Percentiles rank a stretch among this genome's conserved stretches.
phyloP scores from a whole-genome alignment of 2,888 invertebrate species.

The Schizaphis graminum region DNA sequence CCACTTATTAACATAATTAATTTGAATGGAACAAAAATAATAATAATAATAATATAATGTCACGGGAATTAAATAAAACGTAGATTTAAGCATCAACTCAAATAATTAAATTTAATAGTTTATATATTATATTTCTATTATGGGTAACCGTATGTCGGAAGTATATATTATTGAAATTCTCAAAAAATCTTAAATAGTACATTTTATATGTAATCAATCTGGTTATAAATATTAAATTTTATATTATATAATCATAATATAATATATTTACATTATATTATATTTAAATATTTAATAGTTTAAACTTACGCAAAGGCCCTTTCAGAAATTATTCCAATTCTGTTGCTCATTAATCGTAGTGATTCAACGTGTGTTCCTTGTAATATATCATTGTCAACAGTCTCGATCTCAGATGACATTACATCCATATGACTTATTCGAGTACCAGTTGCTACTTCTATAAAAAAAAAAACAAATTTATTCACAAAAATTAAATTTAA shows the following conservation, averaged over 20 bases:
- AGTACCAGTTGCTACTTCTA: slow-evolving; percentile 82
- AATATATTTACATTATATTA: background rate
- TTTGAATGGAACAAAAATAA: no score
- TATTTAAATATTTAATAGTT: background rate
- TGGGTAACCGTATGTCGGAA: no score
- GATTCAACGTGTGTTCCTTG: slow-evolving; percentile 84
- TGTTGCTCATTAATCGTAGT: slow-evolving; percentile 86
- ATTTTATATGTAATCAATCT: background rate
- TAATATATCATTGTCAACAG: slow-evolving; percentile 84
- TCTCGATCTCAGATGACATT: slow-evolving; percentile 84
- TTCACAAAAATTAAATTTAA: background rate
- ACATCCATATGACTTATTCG: slow-evolving; percentile 87
- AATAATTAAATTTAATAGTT: no score
- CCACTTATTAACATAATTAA: no score
- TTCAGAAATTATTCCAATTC: slow-evolving; percentile 83
- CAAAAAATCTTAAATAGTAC: background rate
- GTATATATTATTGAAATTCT: no score
- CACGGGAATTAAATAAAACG: no score
- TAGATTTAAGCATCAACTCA: no score
- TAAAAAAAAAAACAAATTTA: slow-evolving; percentile 71
- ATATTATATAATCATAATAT: background rate
- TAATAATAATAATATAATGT: no score
- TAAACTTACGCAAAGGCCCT: slow-evolving; percentile 82
- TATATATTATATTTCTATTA: no score
- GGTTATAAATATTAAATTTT: background rate